Evolutionary conservation across 2,888 invertebrate genomes (phyloP), one percentile per base, ranked within the genome.

Genomic region (Chouioia cunea): DNA sequence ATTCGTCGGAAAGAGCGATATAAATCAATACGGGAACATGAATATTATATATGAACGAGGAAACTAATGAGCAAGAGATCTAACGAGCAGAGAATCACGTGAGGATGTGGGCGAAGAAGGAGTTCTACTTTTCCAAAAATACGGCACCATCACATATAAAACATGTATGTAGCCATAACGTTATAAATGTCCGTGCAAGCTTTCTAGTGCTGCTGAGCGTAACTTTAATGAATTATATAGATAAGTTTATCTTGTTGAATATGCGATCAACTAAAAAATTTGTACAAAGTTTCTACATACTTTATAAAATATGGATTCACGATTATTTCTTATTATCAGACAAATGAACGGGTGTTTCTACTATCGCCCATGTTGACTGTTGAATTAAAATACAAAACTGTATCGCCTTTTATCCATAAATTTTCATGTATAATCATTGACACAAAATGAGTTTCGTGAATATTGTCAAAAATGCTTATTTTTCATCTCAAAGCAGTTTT

Each of bases 161-260:
- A 63, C 60, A 65, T 60, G 18, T 59, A 65, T 60, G 23, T 59
- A 60, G 47, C 52, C 58, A 43, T 58, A 70, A 56, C 44, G 57
- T 64, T 70, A 63, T 70, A 65, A 68, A 83, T 84, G 84, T 83
- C 84, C 84, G 84, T 84, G 84, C 84, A 84, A 84, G 84, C 84
- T 84, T 84, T 81, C 80, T 83, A 83, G 84, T 84, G 84, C 83
- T 83, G 84, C 84, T 79, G 73, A 77, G 73, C 66, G 74, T 75
- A 54, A 60, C 66, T 71, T 70, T 65, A 65, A 70, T 67, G 56
- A 44, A 73, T 62, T 63, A 44, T 65, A 16, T 43, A 36, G 36
- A 46, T 54, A 46, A 60, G 76, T 76, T 73, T 75, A 77, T 78
- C 79, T 76, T 73, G 78, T 78, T 79, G 75, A 69, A 72, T n/a